A percentile compares a stretch with the other conserved stretches of the same genome.
These are phyloP conservation scores for Conger conger DNA, from an alignment of 2,113 vertebrate species.

Conservation along the genomic window DNA sequence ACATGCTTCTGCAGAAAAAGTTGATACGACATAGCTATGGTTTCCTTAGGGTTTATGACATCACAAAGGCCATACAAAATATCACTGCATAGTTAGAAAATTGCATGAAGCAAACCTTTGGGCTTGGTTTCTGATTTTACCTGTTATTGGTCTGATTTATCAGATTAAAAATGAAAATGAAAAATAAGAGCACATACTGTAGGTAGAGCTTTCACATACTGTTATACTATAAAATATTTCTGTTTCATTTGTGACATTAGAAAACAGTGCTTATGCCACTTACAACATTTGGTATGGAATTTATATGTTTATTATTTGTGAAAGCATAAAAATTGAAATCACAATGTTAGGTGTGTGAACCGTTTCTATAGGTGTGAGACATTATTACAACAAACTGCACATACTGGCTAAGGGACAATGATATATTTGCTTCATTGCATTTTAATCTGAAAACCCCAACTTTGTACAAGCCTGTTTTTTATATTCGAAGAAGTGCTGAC, in stretches of 20 bases:
- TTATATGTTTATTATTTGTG: neutral
- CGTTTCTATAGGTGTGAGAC: neutral
- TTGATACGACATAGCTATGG: no score
- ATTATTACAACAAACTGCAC: neutral
- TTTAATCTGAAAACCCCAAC: neutral
- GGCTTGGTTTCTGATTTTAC: no score
- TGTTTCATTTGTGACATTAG: neutral
- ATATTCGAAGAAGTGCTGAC: neutral
- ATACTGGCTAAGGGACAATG: neutral
- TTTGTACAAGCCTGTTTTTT: neutral
- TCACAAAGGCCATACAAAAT: no score
- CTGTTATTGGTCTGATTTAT: neutral
- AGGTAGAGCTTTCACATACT: no score
- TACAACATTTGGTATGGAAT: no score
- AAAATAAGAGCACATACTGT: neutral
- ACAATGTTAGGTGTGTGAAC: neutral
- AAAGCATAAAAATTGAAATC: no score
- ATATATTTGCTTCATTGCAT: neutral
- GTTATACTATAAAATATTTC: neutral
- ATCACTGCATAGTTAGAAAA: neutral
- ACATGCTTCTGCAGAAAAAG: no score
- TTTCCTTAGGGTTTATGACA: no score
- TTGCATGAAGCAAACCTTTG: no score
- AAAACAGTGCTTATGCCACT: no score
- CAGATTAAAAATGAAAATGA: neutral